These are phyloP conservation scores for Papilio polyxenes DNA, from an alignment of 1,140 invertebrate genomes.

Conservation along the genomic window DNA sequence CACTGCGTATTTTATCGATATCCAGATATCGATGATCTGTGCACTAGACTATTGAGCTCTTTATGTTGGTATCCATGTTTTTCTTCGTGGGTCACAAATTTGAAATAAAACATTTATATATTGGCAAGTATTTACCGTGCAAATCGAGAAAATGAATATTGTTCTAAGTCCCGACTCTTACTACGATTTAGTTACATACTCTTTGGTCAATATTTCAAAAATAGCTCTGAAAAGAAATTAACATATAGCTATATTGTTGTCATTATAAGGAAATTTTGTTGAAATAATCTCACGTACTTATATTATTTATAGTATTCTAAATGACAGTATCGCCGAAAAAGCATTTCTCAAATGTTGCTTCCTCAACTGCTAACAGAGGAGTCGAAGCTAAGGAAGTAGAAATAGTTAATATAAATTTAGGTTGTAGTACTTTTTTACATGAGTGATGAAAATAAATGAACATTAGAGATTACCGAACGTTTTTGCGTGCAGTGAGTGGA, in stretches of 20 bases:
- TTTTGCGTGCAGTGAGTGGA: not conserved
- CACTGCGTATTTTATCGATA: too few species aligned
- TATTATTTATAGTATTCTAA: not conserved
- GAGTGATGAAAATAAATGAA: not conserved
- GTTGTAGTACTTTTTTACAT: not conserved
- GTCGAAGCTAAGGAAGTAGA: constrained; percentile 45
- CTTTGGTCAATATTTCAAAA: too few species aligned
- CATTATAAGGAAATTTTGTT: not conserved
- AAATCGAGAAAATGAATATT: too few species aligned
- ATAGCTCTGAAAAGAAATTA: too few species aligned
- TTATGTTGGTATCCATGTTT: too few species aligned
- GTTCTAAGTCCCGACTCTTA: too few species aligned
- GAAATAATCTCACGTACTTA: not conserved
- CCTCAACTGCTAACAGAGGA: constrained; percentile 37
- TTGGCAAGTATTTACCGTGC: too few species aligned
- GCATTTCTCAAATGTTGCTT: not conserved
- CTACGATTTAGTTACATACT: too few species aligned
- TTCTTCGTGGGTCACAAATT: too few species aligned
- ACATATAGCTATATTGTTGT: not conserved
- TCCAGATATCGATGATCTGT: too few species aligned
- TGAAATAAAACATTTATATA: too few species aligned
- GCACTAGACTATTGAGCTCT: too few species aligned
- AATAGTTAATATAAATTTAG: constrained; percentile 37
- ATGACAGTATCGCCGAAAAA: constrained; percentile 25
- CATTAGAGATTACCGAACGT: not conserved